Conservation (phyloP, 2,113 vertebrate species). For the Malurus elegans region DNA sequence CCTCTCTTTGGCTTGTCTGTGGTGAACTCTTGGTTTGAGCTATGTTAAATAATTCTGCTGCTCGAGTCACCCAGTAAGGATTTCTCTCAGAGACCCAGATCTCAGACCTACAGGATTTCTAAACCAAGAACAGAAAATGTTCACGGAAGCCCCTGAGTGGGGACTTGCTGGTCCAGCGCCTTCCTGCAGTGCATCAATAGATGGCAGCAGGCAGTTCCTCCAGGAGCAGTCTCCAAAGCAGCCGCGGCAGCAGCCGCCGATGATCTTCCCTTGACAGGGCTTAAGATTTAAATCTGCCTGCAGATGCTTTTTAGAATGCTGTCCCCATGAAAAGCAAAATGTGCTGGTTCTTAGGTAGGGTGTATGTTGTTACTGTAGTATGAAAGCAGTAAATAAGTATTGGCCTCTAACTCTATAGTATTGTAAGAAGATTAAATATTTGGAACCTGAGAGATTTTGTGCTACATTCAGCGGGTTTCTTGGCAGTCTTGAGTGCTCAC, state of each 20-base stretch:
- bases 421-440: conserved; percentile 29
- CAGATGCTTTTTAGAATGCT: background rate
- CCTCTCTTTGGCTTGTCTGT: background rate
- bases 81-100: background rate
- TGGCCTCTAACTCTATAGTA: background rate
- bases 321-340: background rate
- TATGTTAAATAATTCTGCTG: background rate
- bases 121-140: background rate
- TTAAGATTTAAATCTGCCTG: background rate
- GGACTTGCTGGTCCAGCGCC: background rate
- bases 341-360: background rate
- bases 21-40: background rate
- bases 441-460: background rate
- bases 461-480: background rate
- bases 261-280: background rate
- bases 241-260: background rate
- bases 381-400: background rate
- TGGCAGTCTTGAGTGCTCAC: background rate
- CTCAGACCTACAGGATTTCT: background rate
- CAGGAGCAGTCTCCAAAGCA: background rate
- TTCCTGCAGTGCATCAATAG: conserved; percentile 18
- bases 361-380: background rate
- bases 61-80: background rate
- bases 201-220: conserved; percentile 49
- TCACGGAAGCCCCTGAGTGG: background rate